Conservation (phyloP, 2,797 vertebrate genomes). For the Alectoris magna region DNA sequence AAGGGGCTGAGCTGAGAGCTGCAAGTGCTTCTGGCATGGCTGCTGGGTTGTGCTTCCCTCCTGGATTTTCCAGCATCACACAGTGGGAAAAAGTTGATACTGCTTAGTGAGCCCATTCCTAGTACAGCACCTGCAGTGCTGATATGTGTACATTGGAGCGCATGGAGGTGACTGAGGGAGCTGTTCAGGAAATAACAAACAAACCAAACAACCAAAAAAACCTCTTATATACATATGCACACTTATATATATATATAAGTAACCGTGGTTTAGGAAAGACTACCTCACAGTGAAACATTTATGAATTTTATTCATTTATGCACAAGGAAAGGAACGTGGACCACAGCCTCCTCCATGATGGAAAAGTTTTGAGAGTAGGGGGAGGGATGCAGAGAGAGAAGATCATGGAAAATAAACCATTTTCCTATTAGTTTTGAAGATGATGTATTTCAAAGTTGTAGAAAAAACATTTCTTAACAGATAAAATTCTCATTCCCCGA, state of each 20-base stretch:
- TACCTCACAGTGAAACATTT: not conserved
- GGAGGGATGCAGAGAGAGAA: not conserved
- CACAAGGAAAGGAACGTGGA: not conserved
- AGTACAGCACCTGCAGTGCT: not conserved
- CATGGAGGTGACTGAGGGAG: too few relatives aligned
- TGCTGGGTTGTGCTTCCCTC: not conserved
- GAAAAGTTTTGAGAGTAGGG: not conserved
- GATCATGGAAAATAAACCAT: not conserved
- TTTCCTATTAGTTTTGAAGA: not conserved
- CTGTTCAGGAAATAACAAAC: not conserved
- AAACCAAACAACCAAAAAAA: not conserved
- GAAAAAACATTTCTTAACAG: not conserved
- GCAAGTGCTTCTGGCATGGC: not conserved
- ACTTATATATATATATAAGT: not conserved
- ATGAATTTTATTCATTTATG: not conserved
- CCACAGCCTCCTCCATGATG: too few relatives aligned
- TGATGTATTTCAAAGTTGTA: not conserved
- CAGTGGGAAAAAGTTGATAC: not conserved
- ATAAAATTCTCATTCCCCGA: not conserved
- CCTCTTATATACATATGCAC: too few relatives aligned
- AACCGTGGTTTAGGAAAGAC: not conserved
- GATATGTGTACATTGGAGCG: not conserved
- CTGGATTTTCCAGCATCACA: not conserved
- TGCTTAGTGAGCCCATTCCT: not conserved
- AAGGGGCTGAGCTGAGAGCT: not conserved